Base-by-base conservation (phyloP, 1,140 invertebrate species). In the Heliconius hermathena region DNA sequence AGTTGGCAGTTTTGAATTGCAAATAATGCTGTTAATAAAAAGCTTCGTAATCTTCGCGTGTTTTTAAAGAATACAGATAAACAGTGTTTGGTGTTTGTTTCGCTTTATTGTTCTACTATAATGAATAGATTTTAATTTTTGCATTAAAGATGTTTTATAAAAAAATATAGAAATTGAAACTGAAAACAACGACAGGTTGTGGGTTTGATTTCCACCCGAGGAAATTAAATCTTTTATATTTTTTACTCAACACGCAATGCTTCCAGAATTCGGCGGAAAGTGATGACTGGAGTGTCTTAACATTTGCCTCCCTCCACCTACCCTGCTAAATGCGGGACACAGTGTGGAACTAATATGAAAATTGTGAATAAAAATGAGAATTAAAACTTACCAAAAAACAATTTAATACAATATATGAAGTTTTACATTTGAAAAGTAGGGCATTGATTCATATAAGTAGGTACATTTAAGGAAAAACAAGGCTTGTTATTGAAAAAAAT, bases 381-480 rank as follows among this genome's bases (percentile, higher is more conserved):
- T 3, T 46, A 4, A 13, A 46, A 36, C 33, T 46, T 2, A 46
- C 13, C 9, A 57, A 57, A 22, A 22, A 22, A 16, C 13, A 26
- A 66, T 66, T 66, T 66, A 3, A 60, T 20, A 60, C 9, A 60
- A 8, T 54, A 20, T 22, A 8, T 54, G 20, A 57, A 57, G 20
- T n/a, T 26, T 26, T 29, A 66, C 1, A 66, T 66, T 26, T 1
- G 8, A 29, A 29, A 74, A 74, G 46, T 49, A 54, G 73, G 46
- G 49, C 73, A 20, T 18, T 74, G 26, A 73, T 52, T 73, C 26
- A 49, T 16, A 54, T 74, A 54, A 54, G 26, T 74, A 36, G 4
- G 33, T 36, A 74, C 46, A 54, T 74, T 74, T 52, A 74, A 74
- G 73, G 73, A 74, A 74, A 29, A 29, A 54, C 18, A 74, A 54